phyloP scores from a whole-genome alignment of 2,797 vertebrate genomes.

The Halcyon smyrnensis region DNA sequence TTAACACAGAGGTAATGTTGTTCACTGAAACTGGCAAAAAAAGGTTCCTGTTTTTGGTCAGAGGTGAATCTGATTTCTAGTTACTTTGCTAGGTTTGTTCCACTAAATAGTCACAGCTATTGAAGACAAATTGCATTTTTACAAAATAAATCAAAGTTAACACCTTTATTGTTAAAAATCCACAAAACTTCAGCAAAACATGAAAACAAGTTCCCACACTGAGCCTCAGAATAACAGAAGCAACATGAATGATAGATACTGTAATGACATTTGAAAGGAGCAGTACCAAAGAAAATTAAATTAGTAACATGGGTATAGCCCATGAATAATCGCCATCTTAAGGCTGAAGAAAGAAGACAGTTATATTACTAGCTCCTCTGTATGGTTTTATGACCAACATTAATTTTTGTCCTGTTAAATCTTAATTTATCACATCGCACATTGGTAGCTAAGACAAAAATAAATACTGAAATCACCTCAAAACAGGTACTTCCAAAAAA shows the following conservation, averaged over 20 bases:
- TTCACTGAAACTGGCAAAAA: not conserved
- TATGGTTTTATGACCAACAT: not conserved
- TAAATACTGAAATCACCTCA: not conserved
- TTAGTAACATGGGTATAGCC: not conserved
- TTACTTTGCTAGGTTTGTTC: not conserved
- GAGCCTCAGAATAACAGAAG: not conserved
- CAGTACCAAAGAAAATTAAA: not conserved
- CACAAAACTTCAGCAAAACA: not conserved
- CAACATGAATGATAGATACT: not conserved
- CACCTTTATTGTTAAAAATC: not conserved
- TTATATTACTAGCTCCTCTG: not conserved
- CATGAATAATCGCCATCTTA: not conserved
- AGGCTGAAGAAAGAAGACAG: not conserved
- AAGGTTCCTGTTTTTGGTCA: not conserved
- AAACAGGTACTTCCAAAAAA: not conserved
- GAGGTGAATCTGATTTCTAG: not conserved
- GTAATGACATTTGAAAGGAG: not conserved
- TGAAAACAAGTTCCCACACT: not conserved
- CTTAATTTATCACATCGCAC: not conserved
- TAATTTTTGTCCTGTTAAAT: not conserved
- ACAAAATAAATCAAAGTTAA: not conserved
- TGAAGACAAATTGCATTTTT: not conserved
- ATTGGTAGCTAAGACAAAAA: not conserved
- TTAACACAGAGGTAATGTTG: not conserved
- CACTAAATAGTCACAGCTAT: not conserved